Conservation (phyloP, 1,140 invertebrate species). For the Homalodisca vitripennis region DNA sequence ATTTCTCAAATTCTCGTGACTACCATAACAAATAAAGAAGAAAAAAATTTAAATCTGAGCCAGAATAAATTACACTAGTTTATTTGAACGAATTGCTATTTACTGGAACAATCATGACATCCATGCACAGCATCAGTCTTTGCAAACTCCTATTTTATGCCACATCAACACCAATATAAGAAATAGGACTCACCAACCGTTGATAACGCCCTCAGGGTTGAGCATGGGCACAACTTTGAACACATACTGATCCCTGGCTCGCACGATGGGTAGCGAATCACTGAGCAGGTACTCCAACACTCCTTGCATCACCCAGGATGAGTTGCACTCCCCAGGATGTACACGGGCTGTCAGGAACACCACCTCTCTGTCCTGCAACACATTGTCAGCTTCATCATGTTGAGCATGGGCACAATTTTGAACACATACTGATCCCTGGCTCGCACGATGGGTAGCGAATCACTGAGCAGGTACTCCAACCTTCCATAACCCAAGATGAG, state of each 20-base stretch:
- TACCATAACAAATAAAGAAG: too few relatives aligned
- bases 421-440: conserved; percentile 75
- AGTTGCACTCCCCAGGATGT: conserved; percentile 87
- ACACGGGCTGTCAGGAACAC: conserved; percentile 79
- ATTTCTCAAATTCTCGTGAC: too few relatives aligned
- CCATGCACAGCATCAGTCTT: too few relatives aligned
- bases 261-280: conserved; percentile 54
- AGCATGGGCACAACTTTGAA: conserved; percentile 89
- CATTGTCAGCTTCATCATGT: too few relatives aligned
- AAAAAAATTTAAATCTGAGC: too few relatives aligned
- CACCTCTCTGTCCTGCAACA: conserved; percentile 62
- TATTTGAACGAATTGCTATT: too few relatives aligned
- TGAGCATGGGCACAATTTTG: conserved; percentile 86
- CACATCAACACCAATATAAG: too few relatives aligned
- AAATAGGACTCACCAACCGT: conserved; percentile 82
- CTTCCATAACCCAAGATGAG: conserved; percentile 87
- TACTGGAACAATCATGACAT: too few relatives aligned
- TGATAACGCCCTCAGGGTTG: conserved; percentile 85
- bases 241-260: conserved; percentile 69
- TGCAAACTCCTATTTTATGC: too few relatives aligned
- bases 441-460: conserved; percentile 55
- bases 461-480: conserved; percentile 68
- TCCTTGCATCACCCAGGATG: conserved; percentile 88
- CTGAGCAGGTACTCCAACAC: conserved; percentile 68
- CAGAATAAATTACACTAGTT: too few relatives aligned